These are phyloP conservation scores for Pseudococcus jackbeardsleyi DNA, from an alignment of 2,888 invertebrate genomes.

Conservation along the genomic window DNA sequence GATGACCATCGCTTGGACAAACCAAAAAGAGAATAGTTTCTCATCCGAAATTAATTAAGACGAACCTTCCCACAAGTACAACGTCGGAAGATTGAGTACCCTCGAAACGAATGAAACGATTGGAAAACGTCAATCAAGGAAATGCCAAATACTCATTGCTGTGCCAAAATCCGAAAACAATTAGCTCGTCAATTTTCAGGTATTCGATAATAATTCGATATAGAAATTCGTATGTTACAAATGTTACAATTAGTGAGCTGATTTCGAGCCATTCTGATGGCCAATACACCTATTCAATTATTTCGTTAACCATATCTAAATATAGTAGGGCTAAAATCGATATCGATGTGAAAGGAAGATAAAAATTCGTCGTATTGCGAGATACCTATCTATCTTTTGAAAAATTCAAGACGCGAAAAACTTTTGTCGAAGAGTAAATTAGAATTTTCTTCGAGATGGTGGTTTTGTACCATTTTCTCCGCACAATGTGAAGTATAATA, in stretches of 20 bases:
- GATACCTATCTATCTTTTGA: neutral
- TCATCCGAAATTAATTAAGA: neutral
- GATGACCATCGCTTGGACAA: no score
- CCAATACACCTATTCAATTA: neutral
- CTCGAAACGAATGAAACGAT: neutral
- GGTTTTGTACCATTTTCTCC: neutral
- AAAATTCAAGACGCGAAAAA: neutral
- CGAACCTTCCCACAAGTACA: neutral
- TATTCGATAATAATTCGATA: neutral
- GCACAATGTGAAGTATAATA: neutral
- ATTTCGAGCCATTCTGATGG: neutral
- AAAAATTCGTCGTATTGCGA: neutral
- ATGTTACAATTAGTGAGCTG: neutral
- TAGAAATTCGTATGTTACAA: neutral
- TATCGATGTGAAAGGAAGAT: neutral
- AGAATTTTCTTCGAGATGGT: neutral
- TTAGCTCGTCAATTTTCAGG: neutral
- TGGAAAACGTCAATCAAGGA: neutral
- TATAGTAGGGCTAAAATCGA: neutral
- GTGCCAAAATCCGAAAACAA: neutral
- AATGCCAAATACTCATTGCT: neutral
- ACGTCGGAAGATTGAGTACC: neutral
- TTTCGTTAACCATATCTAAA: neutral
- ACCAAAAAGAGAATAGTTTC: no score
- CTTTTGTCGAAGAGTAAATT: neutral